Evolutionary conservation across 2,113 vertebrate genomes (phyloP), one percentile per base, ranked within the genome.

Genomic region (Nasalis larvatus): DNA sequence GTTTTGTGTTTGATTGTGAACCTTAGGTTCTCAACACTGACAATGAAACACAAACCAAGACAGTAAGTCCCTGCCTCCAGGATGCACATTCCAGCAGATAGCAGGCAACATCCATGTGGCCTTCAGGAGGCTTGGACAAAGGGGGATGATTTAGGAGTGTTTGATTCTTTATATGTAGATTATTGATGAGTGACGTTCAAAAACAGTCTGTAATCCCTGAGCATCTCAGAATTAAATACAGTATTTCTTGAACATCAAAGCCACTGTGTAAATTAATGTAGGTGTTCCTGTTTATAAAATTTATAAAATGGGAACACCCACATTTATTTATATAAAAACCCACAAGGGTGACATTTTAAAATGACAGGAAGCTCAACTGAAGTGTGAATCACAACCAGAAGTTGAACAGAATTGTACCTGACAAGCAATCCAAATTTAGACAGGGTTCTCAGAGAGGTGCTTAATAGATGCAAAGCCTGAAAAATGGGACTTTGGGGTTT

Each of bases 171-270:
- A 17, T 45, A 7, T 8, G 1, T 4, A 37, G 23, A 40, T 32
- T 3, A 25, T 74, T 83, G 23, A 40, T 76, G 32, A 52, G 9
- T 18, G 63, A 92, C 25, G 23, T 84, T 83, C 21, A 49, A 60
- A 76, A 68, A 45, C 47, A 93, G 18, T 82, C 63, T 92, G 8
- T 49, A 68, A 89, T 63, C 42, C 30, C 32, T 68, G 37, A 2
- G 63, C 18, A 63, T 63, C 80, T 86, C 37, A 47, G 35, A 80
- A 42, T 80, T 80, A 45, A 63, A 9, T 54, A 20, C n/a, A 56
- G n/a, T 45, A 42, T 96, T 96, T 97, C 80, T 94, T 89, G 89
- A 96, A 77, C 84, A 83, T 96, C 21, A 32, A 16, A 81, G 52
- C 12, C n/a, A 66, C 49, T 73, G 2, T 49, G 27, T 84, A 77